phyloP scores from a whole-genome alignment of 2,888 invertebrate genomes.

The Pachycephus smyrnensis region DNA sequence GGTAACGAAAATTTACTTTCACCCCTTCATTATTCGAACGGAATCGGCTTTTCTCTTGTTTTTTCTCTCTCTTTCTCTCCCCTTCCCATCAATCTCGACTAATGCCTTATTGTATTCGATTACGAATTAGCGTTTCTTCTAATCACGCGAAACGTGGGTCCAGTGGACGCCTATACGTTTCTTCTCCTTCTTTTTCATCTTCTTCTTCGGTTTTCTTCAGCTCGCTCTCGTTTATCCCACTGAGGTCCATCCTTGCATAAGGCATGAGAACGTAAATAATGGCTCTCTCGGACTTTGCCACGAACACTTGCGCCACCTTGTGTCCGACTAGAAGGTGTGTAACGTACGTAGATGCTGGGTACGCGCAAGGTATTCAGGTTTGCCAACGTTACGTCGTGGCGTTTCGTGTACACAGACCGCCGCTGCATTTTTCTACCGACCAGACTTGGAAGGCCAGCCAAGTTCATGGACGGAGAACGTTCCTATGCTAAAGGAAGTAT shows the following conservation, averaged over 20 bases:
- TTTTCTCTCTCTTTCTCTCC: conserved; percentile 11
- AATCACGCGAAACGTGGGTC: conserved; percentile 7
- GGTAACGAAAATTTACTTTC: too few species aligned
- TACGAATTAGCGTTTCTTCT: too few species aligned
- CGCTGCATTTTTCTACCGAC: conserved; percentile 1
- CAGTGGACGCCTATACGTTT: conserved; percentile 8
- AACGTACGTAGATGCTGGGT: neutral
- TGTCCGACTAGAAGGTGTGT: neutral
- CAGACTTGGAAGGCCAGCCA: conserved; percentile 2
- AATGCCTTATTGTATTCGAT: neutral
- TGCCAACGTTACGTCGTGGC: too few species aligned
- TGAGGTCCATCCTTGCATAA: conserved; percentile 28
- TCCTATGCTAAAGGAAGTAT: neutral
- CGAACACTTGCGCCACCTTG: neutral
- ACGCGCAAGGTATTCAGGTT: neutral
- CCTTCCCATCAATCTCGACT: conserved; percentile 12
- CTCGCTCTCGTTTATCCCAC: neutral
- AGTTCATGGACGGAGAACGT: neutral
- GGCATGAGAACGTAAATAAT: conserved; percentile 37
- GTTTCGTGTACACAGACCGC: neutral
- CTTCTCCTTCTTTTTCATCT: conserved; percentile 1
- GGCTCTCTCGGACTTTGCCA: conserved; percentile 11
- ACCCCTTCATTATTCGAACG: too few species aligned
- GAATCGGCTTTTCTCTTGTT: neutral
- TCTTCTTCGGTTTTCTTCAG: neutral